Evolutionary conservation across 2,797 vertebrate genomes (phyloP), one percentile per base, ranked within the genome.

Genomic region (Mormyrus proboscirostris): DNA sequence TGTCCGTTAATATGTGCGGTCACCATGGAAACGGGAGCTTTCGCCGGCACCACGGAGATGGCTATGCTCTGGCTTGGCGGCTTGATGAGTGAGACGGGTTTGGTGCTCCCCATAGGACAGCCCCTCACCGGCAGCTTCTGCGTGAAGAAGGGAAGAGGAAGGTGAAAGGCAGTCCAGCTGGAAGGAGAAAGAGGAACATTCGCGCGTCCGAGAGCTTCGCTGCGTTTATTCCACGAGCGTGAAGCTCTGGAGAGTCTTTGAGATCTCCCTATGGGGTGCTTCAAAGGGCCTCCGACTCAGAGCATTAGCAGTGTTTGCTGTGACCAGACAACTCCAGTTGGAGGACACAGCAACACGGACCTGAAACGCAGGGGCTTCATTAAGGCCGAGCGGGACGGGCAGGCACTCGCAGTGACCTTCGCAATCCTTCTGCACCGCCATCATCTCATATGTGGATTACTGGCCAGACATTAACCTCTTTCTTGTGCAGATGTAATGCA

Each of bases 21-120:
- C 94, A 97, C 97, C 97, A 97, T 97, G 93, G 96, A 95, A 93
- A 96, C 94, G 90, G 97, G 96, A 79, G 95, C 92, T 95, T 96
- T 96, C 92, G 94, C 95, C 89, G 96, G 96, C 91, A 96, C 94
- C 92, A 96, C 95, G 0, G 96, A 94, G 94, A 97, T 95, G 93
- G 96, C 94, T 89, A 96, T 95, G 95, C 93, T 93, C 94, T 95
- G 96, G 83, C 93, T 92, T 88, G 96, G 92, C 84, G 94, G 94
- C 93, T 94, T 93, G 92, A 95, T 95, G 92, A 96, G 96, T 4
- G 96, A 96, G 90, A 96, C 93, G 62, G 96, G 96, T 91, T 96
- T 94, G 88, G 94, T 85, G n/a, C 94, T 93, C 91, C 95, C 96
- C 88, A 94, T 94, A 73, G 97, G 96, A 94, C 96, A 97, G 94